phyloP scores from a whole-genome alignment of 2,113 vertebrate species.

The Ursus arctos region DNA sequence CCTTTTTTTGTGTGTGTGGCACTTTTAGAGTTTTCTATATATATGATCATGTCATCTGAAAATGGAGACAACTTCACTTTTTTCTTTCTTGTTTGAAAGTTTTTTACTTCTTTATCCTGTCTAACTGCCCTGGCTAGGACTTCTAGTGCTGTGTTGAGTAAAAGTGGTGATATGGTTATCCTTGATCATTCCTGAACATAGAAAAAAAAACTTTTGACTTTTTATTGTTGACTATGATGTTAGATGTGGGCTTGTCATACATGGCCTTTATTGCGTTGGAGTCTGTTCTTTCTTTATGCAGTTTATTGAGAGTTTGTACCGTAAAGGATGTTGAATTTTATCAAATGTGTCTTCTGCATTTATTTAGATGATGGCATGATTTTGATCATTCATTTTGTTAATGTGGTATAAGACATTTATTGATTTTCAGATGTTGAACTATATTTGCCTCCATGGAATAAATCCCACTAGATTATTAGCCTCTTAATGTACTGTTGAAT shows the following conservation, averaged over 20 bases:
- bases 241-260: background rate
- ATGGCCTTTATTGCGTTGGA: background rate
- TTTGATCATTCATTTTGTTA: background rate
- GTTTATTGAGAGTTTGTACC: background rate
- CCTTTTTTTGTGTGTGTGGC: background rate
- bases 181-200: background rate
- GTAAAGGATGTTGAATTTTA: background rate
- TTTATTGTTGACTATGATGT: background rate
- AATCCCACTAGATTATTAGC: background rate
- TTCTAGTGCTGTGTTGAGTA: background rate
- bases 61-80: background rate
- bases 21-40: background rate
- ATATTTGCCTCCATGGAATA: background rate
- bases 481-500: background rate
- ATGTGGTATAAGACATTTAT: background rate
- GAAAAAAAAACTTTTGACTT: background rate
- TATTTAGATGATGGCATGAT: background rate
- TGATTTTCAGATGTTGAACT: background rate
- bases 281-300: background rate
- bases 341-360: background rate
- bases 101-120: too few species aligned
- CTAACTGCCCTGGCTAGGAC: too few species aligned
- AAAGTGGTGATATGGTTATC: background rate
- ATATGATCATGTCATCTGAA: background rate
- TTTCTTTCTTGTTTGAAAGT: background rate